Conservation (phyloP, 1,140 invertebrate species). For the Macrotrachela quadricornifera region DNA sequence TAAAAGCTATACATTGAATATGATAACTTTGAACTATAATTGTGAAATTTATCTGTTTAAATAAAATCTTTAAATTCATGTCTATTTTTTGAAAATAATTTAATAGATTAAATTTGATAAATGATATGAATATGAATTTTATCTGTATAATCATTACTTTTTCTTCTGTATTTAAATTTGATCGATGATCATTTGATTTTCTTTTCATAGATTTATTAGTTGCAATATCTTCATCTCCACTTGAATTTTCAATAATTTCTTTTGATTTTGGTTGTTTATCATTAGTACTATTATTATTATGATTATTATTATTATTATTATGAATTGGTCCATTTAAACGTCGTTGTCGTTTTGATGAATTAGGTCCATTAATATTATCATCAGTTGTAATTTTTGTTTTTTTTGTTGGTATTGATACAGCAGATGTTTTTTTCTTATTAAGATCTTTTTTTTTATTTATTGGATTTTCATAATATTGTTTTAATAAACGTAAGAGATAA, state of each 20-base stretch:
- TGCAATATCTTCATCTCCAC: not conserved
- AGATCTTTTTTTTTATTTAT: constrained; percentile 1
- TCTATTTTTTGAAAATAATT: no score
- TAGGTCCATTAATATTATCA: not conserved
- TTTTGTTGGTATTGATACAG: not conserved
- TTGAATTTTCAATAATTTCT: not conserved
- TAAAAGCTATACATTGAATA: no score
- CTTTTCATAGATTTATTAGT: not conserved
- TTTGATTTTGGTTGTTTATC: not conserved
- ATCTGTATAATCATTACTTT: no score
- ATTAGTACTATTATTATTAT: not conserved
- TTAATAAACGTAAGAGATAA: constrained; percentile 66
- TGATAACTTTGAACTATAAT: no score
- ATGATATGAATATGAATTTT: no score
- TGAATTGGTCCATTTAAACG: not conserved
- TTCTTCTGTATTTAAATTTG: no score
- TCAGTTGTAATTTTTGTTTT: no score
- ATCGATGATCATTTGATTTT: no score
- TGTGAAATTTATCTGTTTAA: no score
- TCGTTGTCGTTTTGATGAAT: not conserved
- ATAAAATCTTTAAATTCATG: no score
- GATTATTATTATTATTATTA: no score
- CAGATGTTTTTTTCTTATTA: not conserved
- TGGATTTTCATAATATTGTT: constrained; percentile 19
- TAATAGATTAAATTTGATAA: no score